These are phyloP conservation scores for Etia nguti DNA, from an alignment of 2,113 vertebrate species.

Conservation along the genomic window DNA sequence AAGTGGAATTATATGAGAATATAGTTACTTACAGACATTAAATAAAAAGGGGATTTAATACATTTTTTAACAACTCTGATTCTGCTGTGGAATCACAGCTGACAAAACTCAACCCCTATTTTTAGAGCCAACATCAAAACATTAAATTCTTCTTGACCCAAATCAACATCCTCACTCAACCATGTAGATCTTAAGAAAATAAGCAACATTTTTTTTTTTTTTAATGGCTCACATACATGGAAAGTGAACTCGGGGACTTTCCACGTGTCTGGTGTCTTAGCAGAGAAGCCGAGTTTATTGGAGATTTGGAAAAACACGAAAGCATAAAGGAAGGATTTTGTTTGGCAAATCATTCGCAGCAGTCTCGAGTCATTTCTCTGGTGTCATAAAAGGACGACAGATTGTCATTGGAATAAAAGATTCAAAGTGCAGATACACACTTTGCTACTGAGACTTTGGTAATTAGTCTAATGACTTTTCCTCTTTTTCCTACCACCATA, in stretches of 20 bases:
- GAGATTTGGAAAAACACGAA: slow-evolving; percentile 29
- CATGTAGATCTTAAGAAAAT: background rate
- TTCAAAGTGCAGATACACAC: slow-evolving; percentile 23
- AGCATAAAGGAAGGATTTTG: slow-evolving; percentile 34
- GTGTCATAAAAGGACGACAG: slow-evolving; percentile 11
- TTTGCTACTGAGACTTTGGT: slow-evolving; percentile 17
- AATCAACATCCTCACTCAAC: background rate
- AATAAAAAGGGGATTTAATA: background rate
- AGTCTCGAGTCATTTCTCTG: slow-evolving; percentile 1
- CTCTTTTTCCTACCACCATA: background rate
- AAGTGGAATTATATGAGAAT: background rate
- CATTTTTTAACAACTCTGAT: background rate
- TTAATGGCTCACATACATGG: background rate
- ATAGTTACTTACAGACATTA: background rate
- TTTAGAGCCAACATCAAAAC: background rate
- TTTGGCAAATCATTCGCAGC: slow-evolving; percentile 33
- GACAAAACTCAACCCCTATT: background rate
- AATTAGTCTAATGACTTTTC: slow-evolving; percentile 54
- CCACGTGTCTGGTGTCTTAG: background rate
- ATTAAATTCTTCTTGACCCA: background rate
- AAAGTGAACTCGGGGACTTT: background rate
- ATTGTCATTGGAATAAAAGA: slow-evolving; percentile 30
- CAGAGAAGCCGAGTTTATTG: background rate
- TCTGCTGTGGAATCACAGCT: fast-evolving
- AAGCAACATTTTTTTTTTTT: background rate